These are phyloP conservation scores for Gulo gulo DNA, from an alignment of 2,113 vertebrate species.

Conservation along the genomic window DNA sequence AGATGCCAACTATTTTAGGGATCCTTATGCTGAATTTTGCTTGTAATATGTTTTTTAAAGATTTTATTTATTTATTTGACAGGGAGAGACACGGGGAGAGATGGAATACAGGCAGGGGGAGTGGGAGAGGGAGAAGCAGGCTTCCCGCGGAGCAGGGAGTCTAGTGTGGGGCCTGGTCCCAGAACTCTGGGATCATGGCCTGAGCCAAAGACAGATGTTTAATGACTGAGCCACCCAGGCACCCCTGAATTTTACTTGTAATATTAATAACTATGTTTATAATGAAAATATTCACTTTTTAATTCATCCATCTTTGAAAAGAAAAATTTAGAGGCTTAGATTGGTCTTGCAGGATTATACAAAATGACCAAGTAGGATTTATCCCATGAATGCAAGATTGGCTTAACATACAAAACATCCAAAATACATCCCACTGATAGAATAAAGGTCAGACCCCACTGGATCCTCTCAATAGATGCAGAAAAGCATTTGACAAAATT, in stretches of 20 bases:
- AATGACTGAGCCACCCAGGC: too few relatives aligned
- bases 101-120: too few relatives aligned
- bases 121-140: too few relatives aligned
- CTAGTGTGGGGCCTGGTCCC: too few relatives aligned
- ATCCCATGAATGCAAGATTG: neutral
- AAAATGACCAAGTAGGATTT: neutral
- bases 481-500: constrained; percentile 5
- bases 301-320: constrained; percentile 20
- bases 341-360: neutral
- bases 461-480: neutral
- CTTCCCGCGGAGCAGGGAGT: too few relatives aligned
- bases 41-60: neutral
- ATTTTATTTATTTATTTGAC: too few relatives aligned
- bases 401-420: neutral
- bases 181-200: too few relatives aligned
- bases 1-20: neutral
- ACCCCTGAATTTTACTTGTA: neutral
- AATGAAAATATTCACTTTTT: constrained; percentile 30
- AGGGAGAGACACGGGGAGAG: too few relatives aligned
- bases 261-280: neutral
- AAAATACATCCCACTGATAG: neutral
- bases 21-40: neutral
- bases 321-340: neutral
- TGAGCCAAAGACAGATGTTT: too few relatives aligned
- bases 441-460: neutral